phyloP scores from a whole-genome alignment of 2,888 invertebrate species.

The Aelia acuminata region DNA sequence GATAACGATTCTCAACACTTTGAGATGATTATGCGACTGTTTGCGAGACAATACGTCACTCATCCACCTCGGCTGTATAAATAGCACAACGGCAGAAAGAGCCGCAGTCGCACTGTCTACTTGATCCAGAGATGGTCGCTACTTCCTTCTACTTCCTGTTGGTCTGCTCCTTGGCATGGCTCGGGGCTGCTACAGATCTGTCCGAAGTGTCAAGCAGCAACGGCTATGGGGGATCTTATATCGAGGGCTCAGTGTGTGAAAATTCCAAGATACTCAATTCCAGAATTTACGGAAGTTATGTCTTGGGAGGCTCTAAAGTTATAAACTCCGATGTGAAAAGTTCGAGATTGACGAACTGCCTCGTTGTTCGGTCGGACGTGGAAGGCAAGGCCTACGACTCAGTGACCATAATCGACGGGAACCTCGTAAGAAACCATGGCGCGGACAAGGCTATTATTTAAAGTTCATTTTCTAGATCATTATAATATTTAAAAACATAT shows the following conservation, averaged over 20 bases:
- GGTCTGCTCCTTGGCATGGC: neutral
- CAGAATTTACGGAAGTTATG: neutral
- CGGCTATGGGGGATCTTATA: no score
- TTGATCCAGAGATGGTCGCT: neutral
- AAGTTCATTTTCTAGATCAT: no score
- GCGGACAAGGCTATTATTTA: no score
- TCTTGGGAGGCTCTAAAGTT: neutral
- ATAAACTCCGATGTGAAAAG: neutral
- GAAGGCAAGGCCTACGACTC: neutral
- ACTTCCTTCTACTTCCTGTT: neutral
- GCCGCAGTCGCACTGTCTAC: neutral
- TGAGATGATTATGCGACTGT: neutral
- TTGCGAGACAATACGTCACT: neutral
- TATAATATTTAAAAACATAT: no score
- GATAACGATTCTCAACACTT: no score
- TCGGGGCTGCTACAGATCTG: neutral
- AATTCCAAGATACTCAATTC: neutral
- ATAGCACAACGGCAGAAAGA: neutral
- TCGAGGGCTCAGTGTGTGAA: neutral
- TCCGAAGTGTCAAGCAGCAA: neutral
- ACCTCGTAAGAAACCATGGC: neutral
- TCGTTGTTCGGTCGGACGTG: neutral
- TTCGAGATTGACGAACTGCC: neutral
- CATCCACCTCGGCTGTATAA: neutral
- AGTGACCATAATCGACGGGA: neutral